Evolutionary conservation across 2,113 vertebrate genomes (phyloP), one percentile per base, ranked within the genome.

Genomic region (Fulica atra): DNA sequence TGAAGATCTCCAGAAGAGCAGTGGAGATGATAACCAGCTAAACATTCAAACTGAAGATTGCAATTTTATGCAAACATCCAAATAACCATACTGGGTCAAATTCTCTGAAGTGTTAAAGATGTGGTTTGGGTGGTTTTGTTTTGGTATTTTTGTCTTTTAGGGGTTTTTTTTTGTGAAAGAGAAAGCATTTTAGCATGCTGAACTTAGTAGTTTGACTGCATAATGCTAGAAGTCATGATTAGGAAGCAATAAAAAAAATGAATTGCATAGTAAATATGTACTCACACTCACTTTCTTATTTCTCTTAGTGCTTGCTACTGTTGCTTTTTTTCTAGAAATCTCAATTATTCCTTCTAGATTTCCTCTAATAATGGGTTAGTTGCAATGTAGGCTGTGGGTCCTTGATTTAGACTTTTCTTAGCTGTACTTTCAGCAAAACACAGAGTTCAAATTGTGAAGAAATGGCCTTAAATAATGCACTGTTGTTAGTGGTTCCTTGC

Each of bases 331-430:
- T 44, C 8, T 48, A 57, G n/a, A 38, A 56, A 63, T 57, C 8
- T 70, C 38, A 56, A 71, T 91, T 28, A 53, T 79, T 93, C 21
- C 44, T 65, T 89, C 61, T 86, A 77, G 20, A 35, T 48, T 65
- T 82, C 24, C 31, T 89, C 50, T 93, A 95, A 84, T 90, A 91
- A 69, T 51, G 11, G n/a, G 12, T 78, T 95, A 83, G 65, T 68
- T 95, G 59, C 11, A 36, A 31, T 53, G 20, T 73, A 57, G 77
- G 11, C 46, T 57, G 9, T 29, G 10, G 53, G 42, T 51, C 44
- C 92, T 82, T 74, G 3, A 33, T 78, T 95, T 59, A 89, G 79
- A 68, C 53, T 93, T 51, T 80, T 11, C 76, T 79, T 76, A 86
- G 56, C 54, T 82, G 36, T 42, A 16, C 19, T 68, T 95, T 81